Conservation (phyloP, 2,888 invertebrate species). For the Vanessa cardui region DNA sequence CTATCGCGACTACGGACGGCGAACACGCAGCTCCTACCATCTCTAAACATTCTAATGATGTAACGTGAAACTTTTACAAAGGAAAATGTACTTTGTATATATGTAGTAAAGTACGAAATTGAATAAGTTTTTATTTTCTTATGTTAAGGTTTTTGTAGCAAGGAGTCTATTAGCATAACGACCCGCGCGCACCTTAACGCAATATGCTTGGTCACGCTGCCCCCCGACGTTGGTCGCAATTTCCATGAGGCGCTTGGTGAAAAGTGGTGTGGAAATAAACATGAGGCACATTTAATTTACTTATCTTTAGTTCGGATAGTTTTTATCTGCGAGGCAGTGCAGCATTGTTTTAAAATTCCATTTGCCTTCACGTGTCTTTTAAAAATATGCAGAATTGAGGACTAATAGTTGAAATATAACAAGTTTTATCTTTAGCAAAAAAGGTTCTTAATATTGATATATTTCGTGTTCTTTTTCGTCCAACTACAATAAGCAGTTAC, state of each 20-base stretch:
- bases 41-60: conserved; percentile 37
- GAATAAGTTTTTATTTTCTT: neutral
- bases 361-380: neutral
- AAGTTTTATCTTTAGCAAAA: too few species aligned
- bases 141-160: conserved; percentile 43
- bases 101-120: conserved; percentile 39
- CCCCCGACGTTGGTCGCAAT: conserved; percentile 76
- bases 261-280: conserved; percentile 52
- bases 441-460: too few species aligned
- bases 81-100: conserved; percentile 25
- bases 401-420: too few species aligned
- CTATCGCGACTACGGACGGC: conserved; percentile 73
- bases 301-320: conserved; percentile 30
- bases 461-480: too few species aligned
- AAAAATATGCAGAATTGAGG: too few species aligned
- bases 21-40: conserved; percentile 68
- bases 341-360: neutral
- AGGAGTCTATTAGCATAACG: conserved; percentile 76
- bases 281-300: conserved; percentile 33
- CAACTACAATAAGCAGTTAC: too few species aligned
- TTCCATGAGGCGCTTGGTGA: conserved; percentile 73
- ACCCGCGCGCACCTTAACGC: conserved; percentile 80
- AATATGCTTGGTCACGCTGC: conserved; percentile 82
- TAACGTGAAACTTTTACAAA: conserved; percentile 36
- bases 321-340: conserved; percentile 15